A percentile compares a stretch with the other conserved stretches of the same genome.
These are phyloP conservation scores for Halcyon senegalensis DNA, from an alignment of 2,113 vertebrate genomes.

Conservation along the genomic window DNA sequence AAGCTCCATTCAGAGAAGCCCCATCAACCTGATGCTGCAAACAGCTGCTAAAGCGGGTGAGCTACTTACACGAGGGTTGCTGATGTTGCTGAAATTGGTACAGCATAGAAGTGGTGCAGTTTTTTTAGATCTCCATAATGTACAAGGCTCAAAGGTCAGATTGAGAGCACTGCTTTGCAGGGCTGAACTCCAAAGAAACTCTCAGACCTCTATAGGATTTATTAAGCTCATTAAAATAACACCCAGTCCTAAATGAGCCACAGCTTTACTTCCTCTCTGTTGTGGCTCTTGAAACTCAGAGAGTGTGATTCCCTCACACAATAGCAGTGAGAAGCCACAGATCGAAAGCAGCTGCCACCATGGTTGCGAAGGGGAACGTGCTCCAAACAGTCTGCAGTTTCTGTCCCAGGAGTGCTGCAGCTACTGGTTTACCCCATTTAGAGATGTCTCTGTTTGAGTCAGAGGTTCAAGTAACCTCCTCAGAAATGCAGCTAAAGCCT, in stretches of 20 bases:
- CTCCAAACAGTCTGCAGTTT: not conserved
- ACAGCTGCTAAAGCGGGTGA: not conserved
- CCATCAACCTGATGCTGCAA: not conserved
- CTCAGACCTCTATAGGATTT: conserved; percentile 38
- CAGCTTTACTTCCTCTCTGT: conserved; percentile 50
- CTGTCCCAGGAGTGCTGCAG: conserved; percentile 10
- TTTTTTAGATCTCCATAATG: conserved; percentile 10
- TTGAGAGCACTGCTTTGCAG: not conserved
- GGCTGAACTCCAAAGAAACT: conserved; percentile 10
- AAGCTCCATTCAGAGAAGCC: not conserved
- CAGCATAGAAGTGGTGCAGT: not conserved
- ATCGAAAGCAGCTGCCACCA: conserved; percentile 49
- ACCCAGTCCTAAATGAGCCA: conserved; percentile 48
- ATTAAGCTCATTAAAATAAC: conserved; percentile 64
- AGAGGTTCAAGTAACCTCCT: conserved; percentile 16
- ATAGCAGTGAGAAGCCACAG: conserved; percentile 48
- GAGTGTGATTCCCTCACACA: conserved; percentile 46
- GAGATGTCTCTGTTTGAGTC: conserved; percentile 29
- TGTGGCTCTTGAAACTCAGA: conserved; percentile 32
- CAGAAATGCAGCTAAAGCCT: not conserved
- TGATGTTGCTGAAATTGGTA: conserved; percentile 29
- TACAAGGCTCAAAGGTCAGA: conserved; percentile 8
- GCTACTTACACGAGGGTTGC: not conserved
- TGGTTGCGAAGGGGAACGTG: not conserved
- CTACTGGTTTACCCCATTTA: not conserved